Conservation (phyloP, 2,113 vertebrate genomes). For the Pelobates fuscus region DNA sequence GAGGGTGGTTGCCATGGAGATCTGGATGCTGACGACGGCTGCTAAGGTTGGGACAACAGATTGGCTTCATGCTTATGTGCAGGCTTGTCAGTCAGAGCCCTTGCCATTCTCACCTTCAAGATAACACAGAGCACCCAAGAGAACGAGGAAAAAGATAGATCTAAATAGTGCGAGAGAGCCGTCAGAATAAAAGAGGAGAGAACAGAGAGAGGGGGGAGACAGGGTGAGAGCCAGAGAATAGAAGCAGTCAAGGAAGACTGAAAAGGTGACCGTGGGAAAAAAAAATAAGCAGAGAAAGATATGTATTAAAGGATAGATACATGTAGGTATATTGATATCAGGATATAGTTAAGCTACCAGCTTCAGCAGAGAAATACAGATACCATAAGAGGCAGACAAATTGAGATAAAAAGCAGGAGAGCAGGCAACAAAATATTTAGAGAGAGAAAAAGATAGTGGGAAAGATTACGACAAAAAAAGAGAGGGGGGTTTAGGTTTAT, state of each 20-base stretch:
- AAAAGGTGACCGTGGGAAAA: slow-evolving; percentile 15
- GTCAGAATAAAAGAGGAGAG: slow-evolving; percentile 12
- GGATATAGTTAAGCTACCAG: not conserved
- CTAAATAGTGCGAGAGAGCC: slow-evolving; percentile 53
- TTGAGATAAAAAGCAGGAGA: not conserved
- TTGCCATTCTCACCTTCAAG: slow-evolving; percentile 68
- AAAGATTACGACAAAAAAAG: not conserved
- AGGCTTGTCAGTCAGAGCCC: slow-evolving; percentile 75
- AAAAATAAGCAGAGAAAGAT: not conserved
- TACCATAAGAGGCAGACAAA: not conserved
- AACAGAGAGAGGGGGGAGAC: not conserved
- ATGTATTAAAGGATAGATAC: slow-evolving; percentile 4
- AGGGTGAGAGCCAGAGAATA: not conserved
- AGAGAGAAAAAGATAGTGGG: slow-evolving; percentile 3
- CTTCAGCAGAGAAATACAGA: not conserved
- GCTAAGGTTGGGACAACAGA: slow-evolving; percentile 78
- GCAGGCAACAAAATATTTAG: not conserved
- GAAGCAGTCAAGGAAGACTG: slow-evolving; percentile 1
- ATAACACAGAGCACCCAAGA: slow-evolving; percentile 64
- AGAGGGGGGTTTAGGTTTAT: not conserved
- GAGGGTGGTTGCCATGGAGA: slow-evolving; percentile 83
- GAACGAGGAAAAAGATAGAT: slow-evolving; percentile 57
- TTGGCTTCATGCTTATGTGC: slow-evolving; percentile 81
- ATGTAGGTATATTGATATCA: slow-evolving; percentile 6
- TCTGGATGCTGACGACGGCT: slow-evolving; percentile 85